Evolutionary conservation across 2,113 vertebrate species (phyloP).

Genomic region (Sitta europaea): DNA sequence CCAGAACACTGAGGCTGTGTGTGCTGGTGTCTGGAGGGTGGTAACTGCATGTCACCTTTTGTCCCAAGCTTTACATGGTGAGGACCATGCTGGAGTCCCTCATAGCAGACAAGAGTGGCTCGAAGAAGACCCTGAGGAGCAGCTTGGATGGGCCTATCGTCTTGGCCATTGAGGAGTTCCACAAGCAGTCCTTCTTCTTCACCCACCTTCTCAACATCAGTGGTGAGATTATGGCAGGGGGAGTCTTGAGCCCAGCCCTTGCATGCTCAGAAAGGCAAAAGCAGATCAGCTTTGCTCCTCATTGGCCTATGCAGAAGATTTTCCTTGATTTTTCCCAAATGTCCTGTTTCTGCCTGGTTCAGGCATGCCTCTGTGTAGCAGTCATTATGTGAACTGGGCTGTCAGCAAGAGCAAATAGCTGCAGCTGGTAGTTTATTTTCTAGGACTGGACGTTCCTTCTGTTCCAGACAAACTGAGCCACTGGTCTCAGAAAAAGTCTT

Average conservation of each 20-base stretch:
- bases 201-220: conserved; percentile 98
- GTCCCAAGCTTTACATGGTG: conserved; percentile 94
- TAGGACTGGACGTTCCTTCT: not conserved
- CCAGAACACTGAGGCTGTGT: not conserved
- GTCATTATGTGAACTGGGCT: not conserved
- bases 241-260: not conserved
- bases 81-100: conserved; percentile 97
- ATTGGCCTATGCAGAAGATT: not conserved
- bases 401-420: not conserved
- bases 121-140: conserved; percentile 96
- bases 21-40: not conserved
- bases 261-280: not conserved
- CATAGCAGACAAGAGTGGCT: conserved; percentile 97
- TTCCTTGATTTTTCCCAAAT: not conserved
- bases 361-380: not conserved
- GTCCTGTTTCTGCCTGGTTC: not conserved
- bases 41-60: not conserved
- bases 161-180: conserved; percentile 96
- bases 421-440: not conserved
- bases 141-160: conserved; percentile 96
- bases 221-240: conserved; percentile 70
- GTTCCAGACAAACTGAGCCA: not conserved
- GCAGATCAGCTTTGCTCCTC: not conserved
- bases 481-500: not conserved
- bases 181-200: conserved; percentile 98